Evolutionary conservation across 2,888 invertebrate genomes (phyloP).

Genomic region (Pachycephus smyrnensis): DNA sequence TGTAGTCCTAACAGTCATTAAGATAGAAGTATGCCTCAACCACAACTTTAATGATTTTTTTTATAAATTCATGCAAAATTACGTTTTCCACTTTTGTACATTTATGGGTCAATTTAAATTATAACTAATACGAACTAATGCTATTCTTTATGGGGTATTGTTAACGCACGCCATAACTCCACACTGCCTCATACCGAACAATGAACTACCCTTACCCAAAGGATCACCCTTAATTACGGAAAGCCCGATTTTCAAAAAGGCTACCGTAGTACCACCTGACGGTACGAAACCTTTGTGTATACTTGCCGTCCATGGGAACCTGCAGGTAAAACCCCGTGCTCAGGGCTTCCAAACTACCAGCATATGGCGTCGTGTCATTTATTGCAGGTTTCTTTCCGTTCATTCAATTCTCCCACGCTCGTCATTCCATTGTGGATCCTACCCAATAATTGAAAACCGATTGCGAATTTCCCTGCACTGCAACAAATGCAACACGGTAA

Average conservation of each 20-base stretch:
- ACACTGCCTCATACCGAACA: neutral
- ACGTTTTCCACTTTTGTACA: neutral
- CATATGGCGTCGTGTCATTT: neutral
- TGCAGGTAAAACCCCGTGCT: neutral
- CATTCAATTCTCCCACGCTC: conserved; percentile 34
- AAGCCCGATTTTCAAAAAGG: neutral
- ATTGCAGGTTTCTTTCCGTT: neutral
- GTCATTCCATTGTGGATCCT: conserved; percentile 10
- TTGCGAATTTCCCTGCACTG: neutral
- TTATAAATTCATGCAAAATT: neutral
- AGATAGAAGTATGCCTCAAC: neutral
- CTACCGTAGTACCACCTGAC: neutral
- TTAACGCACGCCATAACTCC: neutral
- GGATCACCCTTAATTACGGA: neutral
- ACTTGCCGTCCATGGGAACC: conserved; percentile 4
- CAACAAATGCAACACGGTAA: neutral
- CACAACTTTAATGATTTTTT: neutral
- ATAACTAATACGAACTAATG: neutral
- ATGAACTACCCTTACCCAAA: neutral
- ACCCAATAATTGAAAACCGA: neutral
- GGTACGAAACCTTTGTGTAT: neutral
- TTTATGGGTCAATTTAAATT: neutral
- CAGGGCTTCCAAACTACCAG: neutral
- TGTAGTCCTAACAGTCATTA: neutral
- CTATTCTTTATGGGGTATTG: neutral